These are phyloP conservation scores for Plodia interpunctella DNA, from an alignment of 1,140 invertebrate species.

Conservation along the genomic window DNA sequence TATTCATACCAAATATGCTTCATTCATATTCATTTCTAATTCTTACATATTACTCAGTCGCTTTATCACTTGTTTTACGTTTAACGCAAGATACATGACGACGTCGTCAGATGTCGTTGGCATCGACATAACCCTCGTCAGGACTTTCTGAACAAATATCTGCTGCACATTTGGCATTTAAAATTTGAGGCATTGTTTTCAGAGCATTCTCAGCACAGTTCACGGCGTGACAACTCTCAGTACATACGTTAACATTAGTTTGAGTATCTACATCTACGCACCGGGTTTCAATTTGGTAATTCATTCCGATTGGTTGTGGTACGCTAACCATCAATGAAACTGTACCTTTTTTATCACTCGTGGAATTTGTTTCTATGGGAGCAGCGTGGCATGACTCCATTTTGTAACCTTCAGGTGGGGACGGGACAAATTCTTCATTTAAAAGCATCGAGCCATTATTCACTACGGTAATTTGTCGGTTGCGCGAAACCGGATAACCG, in stretches of 20 bases:
- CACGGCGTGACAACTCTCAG: slow-evolving; percentile 58
- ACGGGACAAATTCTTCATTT: slow-evolving; percentile 81
- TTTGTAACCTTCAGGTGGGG: slow-evolving; percentile 83
- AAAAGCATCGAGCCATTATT: slow-evolving; percentile 69
- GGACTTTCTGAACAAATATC: slow-evolving; percentile 88
- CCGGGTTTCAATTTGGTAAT: slow-evolving; percentile 66
- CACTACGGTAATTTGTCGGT: slow-evolving; percentile 66
- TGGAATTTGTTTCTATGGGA: slow-evolving; percentile 47
- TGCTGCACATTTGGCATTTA: slow-evolving; percentile 68
- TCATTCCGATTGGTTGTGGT: slow-evolving; percentile 51
- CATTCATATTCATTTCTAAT: not conserved
- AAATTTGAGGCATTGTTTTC: slow-evolving; percentile 66
- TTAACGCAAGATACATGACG: slow-evolving; percentile 71
- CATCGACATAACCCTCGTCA: slow-evolving; percentile 91
- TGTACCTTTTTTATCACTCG: slow-evolving; percentile 64
- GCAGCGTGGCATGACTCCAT: slow-evolving; percentile 55
- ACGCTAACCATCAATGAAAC: slow-evolving; percentile 64
- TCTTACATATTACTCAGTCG: slow-evolving; percentile 56
- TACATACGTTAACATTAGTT: slow-evolving; percentile 41
- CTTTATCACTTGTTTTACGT: slow-evolving; percentile 69
- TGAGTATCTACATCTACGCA: slow-evolving; percentile 79
- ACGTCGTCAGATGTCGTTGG: slow-evolving; percentile 81
- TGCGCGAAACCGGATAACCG: slow-evolving; percentile 82
- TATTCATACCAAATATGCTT: not conserved
- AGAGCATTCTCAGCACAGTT: slow-evolving; percentile 56